Evolutionary conservation across 2,888 invertebrate genomes (phyloP).

Genomic region (Blastobasis lacticolella): DNA sequence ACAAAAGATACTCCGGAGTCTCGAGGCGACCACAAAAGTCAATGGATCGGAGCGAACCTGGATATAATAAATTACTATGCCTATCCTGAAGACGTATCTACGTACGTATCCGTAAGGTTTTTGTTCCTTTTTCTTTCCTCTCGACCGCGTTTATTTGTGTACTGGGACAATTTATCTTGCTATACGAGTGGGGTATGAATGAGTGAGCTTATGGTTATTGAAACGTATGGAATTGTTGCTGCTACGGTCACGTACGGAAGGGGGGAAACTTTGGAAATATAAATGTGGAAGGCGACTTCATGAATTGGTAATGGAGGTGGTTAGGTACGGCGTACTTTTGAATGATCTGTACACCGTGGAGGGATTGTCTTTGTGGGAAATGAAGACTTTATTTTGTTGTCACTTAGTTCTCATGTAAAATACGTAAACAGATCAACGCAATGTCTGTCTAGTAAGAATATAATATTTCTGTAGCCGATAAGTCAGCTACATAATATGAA

Average conservation of each 20-base stretch:
- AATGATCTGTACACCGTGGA: too few relatives aligned
- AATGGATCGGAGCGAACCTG: conserved; percentile 60
- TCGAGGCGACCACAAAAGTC: conserved; percentile 61
- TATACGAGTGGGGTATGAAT: conserved; percentile 61
- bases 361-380: too few relatives aligned
- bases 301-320: conserved; percentile 5
- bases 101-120: conserved; percentile 36
- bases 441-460: too few relatives aligned
- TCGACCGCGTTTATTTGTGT: conserved; percentile 60
- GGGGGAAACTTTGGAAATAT: conserved; percentile 8
- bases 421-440: too few relatives aligned
- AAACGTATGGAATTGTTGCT: conserved; percentile 40
- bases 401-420: too few relatives aligned
- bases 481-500: too few relatives aligned
- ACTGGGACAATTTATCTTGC: conserved; percentile 65
- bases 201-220: conserved; percentile 55
- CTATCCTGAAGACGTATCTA: conserved; percentile 46
- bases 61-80: conserved; percentile 68
- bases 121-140: conserved; percentile 48
- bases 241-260: conserved; percentile 15
- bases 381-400: too few relatives aligned
- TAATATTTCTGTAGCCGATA: too few relatives aligned
- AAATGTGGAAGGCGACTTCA: conserved; percentile 4
- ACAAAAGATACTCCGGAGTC: conserved; percentile 58
- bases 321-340: too few relatives aligned